phyloP scores from a whole-genome alignment of 2,797 vertebrate genomes.

The Peromyscus aztecus region DNA sequence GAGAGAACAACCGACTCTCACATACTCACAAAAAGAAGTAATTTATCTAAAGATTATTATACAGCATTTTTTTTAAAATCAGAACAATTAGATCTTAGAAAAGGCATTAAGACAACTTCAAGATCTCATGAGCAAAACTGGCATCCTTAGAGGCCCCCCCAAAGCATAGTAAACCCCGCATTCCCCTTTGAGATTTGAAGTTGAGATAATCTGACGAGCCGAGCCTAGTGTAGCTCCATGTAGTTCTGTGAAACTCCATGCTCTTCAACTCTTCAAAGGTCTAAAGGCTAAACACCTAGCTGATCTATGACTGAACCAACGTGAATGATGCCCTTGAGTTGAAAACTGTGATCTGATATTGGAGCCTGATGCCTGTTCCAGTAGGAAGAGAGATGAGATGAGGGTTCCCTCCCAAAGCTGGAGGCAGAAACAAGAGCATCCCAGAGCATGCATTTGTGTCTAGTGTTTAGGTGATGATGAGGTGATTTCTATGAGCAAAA shows the following conservation, averaged over 20 bases:
- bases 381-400: too few species aligned
- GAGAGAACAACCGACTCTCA: too few species aligned
- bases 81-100: background rate
- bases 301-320: background rate
- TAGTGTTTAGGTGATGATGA: background rate
- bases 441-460: background rate
- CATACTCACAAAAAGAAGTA: background rate
- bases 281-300: background rate
- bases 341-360: background rate
- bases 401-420: background rate
- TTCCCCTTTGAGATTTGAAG: background rate
- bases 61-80: slow-evolving; percentile 1
- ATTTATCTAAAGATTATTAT: slow-evolving; percentile 49
- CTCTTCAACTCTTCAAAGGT: background rate
- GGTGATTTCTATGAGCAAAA: background rate
- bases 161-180: background rate
- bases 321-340: background rate
- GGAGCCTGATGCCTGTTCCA: background rate
- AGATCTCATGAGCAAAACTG: slow-evolving; percentile 15
- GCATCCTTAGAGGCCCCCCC: background rate
- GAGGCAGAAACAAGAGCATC: background rate
- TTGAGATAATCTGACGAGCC: background rate
- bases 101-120: background rate
- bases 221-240: background rate
- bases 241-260: background rate